A percentile compares a stretch with the other conserved stretches of the same genome.
Conservation (phyloP, 2,888 invertebrate species). For the Cylindroiulus punctatus region DNA sequence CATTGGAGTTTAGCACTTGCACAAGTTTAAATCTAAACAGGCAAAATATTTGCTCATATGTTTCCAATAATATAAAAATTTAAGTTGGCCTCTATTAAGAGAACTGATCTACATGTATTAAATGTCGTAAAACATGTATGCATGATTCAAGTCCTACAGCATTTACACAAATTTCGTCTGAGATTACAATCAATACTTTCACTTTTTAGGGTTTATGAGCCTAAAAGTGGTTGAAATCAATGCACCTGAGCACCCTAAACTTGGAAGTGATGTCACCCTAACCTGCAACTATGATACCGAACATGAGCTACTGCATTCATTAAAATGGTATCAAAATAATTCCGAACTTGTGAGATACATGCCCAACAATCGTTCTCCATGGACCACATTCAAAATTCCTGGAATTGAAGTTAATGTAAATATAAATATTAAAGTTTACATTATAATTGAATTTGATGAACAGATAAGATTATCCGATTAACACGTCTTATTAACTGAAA, state of each 20-base stretch:
- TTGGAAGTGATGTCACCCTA: neutral
- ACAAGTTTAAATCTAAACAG: no score
- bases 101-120: no score
- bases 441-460: neutral
- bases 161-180: no score
- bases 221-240: neutral
- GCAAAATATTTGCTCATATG: no score
- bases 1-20: no score
- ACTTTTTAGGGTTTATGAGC: neutral
- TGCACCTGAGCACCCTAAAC: neutral
- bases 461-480: no score
- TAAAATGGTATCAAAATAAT: neutral
- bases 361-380: neutral
- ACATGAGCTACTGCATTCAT: neutral
- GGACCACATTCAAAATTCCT: neutral
- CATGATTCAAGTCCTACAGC: no score
- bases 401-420: neutral
- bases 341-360: neutral
- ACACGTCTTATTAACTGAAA: no score
- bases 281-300: neutral
- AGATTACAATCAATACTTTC: neutral
- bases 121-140: no score
- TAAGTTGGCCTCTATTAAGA: no score
- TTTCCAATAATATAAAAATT: no score
- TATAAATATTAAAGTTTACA: neutral